Conservation (phyloP, 2,113 vertebrate species). For the Pseudolaguvia tuberculata region DNA sequence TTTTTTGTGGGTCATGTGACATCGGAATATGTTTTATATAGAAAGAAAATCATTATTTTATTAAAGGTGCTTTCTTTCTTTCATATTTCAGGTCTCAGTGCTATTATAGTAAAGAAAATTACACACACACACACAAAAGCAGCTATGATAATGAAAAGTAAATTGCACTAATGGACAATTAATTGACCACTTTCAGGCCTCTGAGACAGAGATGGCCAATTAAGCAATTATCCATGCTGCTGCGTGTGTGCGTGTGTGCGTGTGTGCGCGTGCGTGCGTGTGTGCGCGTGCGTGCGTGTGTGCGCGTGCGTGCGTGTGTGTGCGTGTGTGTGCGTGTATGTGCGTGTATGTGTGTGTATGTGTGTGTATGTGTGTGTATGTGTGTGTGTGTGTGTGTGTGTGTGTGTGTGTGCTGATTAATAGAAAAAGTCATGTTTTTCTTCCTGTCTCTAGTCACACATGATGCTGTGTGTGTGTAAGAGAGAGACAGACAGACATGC, state of each 20-base stretch:
- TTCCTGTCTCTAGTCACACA: not conserved
- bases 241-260: slow-evolving; percentile 3
- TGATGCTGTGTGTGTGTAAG: too few species aligned
- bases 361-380: slow-evolving; percentile 9
- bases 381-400: not conserved
- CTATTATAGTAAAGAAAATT: not conserved
- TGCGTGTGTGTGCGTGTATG: not conserved
- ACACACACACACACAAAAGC: not conserved
- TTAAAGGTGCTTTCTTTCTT: not conserved
- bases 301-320: not conserved
- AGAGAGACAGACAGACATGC: too few species aligned
- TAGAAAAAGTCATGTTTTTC: not conserved
- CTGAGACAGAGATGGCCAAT: slow-evolving; percentile 36
- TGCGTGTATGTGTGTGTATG: not conserved
- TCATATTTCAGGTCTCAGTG: not conserved
- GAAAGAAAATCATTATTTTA: not conserved
- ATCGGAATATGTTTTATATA: not conserved
- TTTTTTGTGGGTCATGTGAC: not conserved
- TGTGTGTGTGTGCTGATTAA: not conserved
- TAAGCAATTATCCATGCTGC: slow-evolving; percentile 32
- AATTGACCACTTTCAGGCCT: slow-evolving; percentile 38
- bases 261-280: not conserved
- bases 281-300: too few species aligned
- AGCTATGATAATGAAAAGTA: slow-evolving; percentile 5
- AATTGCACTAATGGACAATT: slow-evolving; percentile 42